Percentiles rank a stretch among this genome's conserved stretches.
phyloP scores from a whole-genome alignment of 2,113 vertebrate genomes.

The Prochilodus magdalenae region DNA sequence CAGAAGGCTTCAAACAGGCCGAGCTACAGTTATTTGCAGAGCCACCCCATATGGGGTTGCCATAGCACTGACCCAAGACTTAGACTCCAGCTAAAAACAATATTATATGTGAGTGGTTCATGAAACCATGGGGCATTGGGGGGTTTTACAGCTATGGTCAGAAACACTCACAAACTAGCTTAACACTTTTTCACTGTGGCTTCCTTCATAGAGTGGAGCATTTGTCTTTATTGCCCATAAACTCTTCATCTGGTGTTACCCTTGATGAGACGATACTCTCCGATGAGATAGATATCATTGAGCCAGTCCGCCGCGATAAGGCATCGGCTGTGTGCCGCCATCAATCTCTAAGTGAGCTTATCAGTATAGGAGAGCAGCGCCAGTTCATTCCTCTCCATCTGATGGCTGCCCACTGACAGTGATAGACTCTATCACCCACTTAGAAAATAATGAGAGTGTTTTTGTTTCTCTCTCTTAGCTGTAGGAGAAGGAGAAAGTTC shows the following conservation, averaged over 20 bases:
- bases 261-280: constrained; percentile 58
- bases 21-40: neutral
- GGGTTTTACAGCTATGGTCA: constrained; percentile 12
- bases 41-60: constrained; percentile 4
- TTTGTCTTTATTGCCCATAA: constrained; percentile 55
- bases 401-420: constrained; percentile 50
- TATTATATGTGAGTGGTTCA: neutral
- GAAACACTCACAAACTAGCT: constrained; percentile 16
- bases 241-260: constrained; percentile 57
- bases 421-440: constrained; percentile 60
- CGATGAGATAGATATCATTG: constrained; percentile 56
- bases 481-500: constrained; percentile 11
- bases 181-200: neutral
- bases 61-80: constrained; percentile 35
- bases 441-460: constrained; percentile 59
- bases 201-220: constrained; percentile 37
- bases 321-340: constrained; percentile 45
- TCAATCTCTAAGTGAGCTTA: constrained; percentile 50
- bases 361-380: constrained; percentile 49
- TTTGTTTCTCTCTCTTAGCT: constrained; percentile 38
- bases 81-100: constrained; percentile 25
- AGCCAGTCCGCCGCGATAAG: constrained; percentile 53
- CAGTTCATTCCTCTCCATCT: constrained; percentile 55
- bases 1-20: too few relatives aligned
- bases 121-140: constrained; percentile 17